phyloP scores from a whole-genome alignment of 2,888 invertebrate genomes.

The Stictocephala bisonia region DNA sequence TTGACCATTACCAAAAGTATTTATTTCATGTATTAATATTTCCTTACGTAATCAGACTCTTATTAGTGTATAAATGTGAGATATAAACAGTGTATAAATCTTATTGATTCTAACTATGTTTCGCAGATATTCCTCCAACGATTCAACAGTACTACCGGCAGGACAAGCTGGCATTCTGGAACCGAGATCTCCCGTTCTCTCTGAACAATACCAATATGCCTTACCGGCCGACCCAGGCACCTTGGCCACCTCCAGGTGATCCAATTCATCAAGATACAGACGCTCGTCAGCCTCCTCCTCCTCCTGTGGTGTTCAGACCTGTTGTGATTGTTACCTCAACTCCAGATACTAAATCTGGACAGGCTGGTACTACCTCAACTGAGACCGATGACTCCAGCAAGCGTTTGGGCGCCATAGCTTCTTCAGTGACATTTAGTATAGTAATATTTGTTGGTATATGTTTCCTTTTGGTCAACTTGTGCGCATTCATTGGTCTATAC shows the following conservation, averaged over 20 bases:
- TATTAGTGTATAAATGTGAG: too few species aligned
- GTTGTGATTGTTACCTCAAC: background rate
- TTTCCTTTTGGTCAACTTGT: constrained; percentile 79
- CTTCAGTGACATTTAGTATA: constrained; percentile 65
- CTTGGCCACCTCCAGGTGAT: constrained; percentile 56
- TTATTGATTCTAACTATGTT: background rate
- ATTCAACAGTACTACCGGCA: constrained; percentile 80
- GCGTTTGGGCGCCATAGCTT: constrained; percentile 48
- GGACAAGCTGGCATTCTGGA: constrained; percentile 86
- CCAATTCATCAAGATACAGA: background rate
- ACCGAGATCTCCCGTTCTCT: constrained; percentile 79
- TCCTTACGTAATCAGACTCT: too few species aligned
- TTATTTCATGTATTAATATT: too few species aligned
- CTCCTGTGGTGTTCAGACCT: background rate
- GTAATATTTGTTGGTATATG: constrained; percentile 71
- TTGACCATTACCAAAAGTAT: too few species aligned
- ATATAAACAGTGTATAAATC: too few species aligned
- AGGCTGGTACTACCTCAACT: too few species aligned
- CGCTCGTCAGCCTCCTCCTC: background rate
- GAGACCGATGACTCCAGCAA: constrained; percentile 48
- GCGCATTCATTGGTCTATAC: constrained; percentile 76
- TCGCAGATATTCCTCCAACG: constrained; percentile 80
- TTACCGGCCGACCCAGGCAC: constrained; percentile 50
- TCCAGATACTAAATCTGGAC: background rate
- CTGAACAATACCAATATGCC: constrained; percentile 52